These are phyloP conservation scores for Psilopsiagon aymara DNA, from an alignment of 2,113 vertebrate species.

Conservation along the genomic window DNA sequence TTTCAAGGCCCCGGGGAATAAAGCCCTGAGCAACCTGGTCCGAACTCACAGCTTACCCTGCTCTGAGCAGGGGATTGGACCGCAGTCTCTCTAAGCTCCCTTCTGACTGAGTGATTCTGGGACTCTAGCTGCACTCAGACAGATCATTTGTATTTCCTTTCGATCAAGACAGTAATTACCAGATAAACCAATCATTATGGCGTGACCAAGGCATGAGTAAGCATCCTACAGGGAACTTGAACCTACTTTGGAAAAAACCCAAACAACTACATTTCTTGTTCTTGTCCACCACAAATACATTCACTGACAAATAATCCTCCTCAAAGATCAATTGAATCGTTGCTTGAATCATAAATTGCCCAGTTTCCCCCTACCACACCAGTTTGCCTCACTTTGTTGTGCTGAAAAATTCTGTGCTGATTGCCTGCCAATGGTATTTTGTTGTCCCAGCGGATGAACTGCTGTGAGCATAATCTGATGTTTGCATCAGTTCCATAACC, in stretches of 20 bases:
- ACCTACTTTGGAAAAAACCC: neutral
- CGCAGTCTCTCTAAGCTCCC: neutral
- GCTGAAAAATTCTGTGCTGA: constrained; percentile 38
- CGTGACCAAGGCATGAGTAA: constrained; percentile 24
- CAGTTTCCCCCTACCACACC: neutral
- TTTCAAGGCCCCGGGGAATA: neutral
- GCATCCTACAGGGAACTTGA: neutral
- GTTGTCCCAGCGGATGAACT: constrained; percentile 31
- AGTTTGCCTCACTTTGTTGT: constrained; percentile 16
- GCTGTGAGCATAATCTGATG: constrained; percentile 36
- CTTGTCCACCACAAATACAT: neutral
- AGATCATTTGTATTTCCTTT: neutral
- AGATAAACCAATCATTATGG: neutral
- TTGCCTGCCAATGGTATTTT: constrained; percentile 21
- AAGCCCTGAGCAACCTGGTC: neutral
- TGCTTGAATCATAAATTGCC: constrained; percentile 42
- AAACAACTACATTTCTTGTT: neutral
- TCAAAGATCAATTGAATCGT: constrained; percentile 10
- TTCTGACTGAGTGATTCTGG: neutral
- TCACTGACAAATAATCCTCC: neutral
- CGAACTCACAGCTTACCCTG: neutral
- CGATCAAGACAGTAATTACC: neutral
- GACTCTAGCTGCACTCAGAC: neutral
- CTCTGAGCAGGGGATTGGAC: neutral
- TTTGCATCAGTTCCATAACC: constrained; percentile 25